phyloP scores from a whole-genome alignment of 2,113 vertebrate genomes.

The Ranitomeya imitator region DNA sequence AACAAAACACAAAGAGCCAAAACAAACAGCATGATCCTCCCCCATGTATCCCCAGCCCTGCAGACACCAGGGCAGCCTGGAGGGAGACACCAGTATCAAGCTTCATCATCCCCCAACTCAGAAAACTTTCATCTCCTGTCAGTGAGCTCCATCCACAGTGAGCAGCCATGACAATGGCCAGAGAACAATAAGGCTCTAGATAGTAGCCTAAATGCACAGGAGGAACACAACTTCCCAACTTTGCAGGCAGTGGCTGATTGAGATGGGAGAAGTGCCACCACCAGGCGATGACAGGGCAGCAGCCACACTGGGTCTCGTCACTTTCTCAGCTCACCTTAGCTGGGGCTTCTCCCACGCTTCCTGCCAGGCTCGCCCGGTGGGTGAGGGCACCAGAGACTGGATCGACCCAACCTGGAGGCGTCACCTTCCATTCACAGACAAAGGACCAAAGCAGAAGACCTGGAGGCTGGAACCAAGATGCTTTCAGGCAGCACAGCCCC shows the following conservation, averaged over 20 bases:
- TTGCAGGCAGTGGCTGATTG: not conserved
- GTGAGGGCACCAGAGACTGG: conserved; percentile 21
- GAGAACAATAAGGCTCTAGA: not conserved
- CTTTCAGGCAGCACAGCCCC: not conserved
- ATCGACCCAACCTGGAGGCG: conserved; percentile 30
- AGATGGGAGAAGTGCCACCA: not conserved
- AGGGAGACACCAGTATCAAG: too few relatives aligned
- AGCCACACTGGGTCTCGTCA: not conserved
- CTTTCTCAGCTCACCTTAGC: conserved; percentile 35
- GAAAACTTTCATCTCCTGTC: not conserved
- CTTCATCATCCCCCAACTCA: not conserved
- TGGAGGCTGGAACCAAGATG: not conserved
- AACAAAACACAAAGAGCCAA: conserved; percentile 1
- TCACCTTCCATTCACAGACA: conserved; percentile 53
- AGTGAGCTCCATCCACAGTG: too few relatives aligned
- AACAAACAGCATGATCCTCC: not conserved
- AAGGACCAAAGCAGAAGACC: conserved; percentile 37
- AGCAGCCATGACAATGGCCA: not conserved
- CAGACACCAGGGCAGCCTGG: too few relatives aligned
- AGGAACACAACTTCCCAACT: conserved; percentile 5
- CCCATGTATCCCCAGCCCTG: not conserved
- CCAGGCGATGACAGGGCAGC: not conserved
- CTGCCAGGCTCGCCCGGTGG: conserved; percentile 36
- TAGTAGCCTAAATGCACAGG: too few relatives aligned
- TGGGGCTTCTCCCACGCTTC: conserved; percentile 26